These are phyloP conservation scores for Amphipyra berbera DNA, from an alignment of 2,888 invertebrate genomes.

Conservation along the genomic window DNA sequence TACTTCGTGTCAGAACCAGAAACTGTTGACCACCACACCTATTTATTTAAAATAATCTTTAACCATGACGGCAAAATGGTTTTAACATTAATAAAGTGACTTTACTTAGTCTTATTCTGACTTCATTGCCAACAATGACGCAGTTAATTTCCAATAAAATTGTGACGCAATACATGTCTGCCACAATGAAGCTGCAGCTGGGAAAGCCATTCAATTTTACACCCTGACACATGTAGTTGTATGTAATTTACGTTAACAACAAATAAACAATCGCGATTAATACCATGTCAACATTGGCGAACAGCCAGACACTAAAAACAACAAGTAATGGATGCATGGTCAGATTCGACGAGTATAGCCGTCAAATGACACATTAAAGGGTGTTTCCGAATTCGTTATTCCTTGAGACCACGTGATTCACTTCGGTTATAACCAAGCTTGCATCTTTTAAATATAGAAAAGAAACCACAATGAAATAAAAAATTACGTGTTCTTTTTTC, in stretches of 20 bases:
- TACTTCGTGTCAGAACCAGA: constrained; percentile 31
- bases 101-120: neutral
- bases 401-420: neutral
- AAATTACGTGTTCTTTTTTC: too few relatives aligned
- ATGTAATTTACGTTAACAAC: constrained; percentile 42
- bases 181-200: constrained; percentile 12
- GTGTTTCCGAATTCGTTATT: neutral
- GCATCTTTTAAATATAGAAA: too few relatives aligned
- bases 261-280: constrained; percentile 53
- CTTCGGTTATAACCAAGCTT: neutral
- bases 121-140: neutral
- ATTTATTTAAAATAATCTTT: constrained; percentile 28
- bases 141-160: constrained; percentile 21
- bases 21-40: constrained; percentile 37
- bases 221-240: constrained; percentile 23
- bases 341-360: constrained; percentile 29
- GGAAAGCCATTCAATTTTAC: constrained; percentile 27
- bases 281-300: constrained; percentile 61
- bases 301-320: constrained; percentile 54
- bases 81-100: neutral
- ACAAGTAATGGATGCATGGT: constrained; percentile 43
- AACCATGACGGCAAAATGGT: neutral
- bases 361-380: constrained; percentile 22
- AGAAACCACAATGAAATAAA: too few relatives aligned
- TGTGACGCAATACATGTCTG: constrained; percentile 8